Conservation (phyloP, 2,113 vertebrate species). For the Mungos mungo region DNA sequence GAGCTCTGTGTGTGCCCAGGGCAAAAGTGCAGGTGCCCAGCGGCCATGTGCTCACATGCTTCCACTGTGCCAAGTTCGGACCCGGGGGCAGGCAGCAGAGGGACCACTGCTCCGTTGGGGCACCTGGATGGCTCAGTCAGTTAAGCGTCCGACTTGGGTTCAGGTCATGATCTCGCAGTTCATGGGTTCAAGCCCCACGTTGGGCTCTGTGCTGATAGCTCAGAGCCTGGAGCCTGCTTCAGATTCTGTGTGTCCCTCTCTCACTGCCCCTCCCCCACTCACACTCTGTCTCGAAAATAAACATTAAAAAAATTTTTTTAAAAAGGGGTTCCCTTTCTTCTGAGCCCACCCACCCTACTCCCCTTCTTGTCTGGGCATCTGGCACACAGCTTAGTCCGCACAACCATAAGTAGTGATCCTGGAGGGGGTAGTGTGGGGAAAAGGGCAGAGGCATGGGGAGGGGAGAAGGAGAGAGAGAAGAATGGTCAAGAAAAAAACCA, state of each 20-base stretch:
- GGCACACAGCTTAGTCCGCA: background rate
- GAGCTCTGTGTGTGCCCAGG: background rate
- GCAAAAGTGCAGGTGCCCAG: background rate
- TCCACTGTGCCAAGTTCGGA: too few species aligned
- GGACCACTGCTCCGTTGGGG: too few species aligned
- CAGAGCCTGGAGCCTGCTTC: too few species aligned
- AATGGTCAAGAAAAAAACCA: background rate
- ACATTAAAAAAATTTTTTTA: too few species aligned
- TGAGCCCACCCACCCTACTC: background rate
- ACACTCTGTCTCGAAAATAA: too few species aligned
- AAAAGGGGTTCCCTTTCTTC: background rate
- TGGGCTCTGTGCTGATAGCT: too few species aligned
- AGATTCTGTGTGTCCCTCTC: too few species aligned
- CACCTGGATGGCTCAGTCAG: too few species aligned
- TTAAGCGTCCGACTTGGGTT: too few species aligned
- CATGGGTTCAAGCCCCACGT: too few species aligned
- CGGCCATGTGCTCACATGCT: accelerated
- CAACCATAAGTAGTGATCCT: background rate
- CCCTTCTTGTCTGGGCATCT: background rate
- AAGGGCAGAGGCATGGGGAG: background rate
- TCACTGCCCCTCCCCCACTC: too few species aligned
- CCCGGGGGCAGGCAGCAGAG: background rate
- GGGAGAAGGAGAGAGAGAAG: background rate
- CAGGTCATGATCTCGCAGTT: too few species aligned
- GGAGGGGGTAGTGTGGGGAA: background rate